These are phyloP conservation scores for Patella ulyssiponensis DNA, from an alignment of 2,888 invertebrate genomes.

Conservation along the genomic window DNA sequence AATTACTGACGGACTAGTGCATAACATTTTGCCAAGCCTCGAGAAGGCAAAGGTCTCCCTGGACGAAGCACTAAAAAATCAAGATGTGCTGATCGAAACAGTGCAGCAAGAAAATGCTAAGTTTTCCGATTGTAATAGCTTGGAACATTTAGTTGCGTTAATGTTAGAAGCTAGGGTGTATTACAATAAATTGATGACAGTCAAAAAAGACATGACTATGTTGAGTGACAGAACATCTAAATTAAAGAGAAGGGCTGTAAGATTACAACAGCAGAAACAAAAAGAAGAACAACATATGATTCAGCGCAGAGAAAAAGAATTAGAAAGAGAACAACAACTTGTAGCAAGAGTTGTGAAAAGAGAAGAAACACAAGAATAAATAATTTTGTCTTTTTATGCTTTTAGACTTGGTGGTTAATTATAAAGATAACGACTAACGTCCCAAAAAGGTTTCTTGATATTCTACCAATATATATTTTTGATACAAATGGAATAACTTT, in stretches of 20 bases:
- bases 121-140: constrained; percentile 61
- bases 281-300: constrained; percentile 62
- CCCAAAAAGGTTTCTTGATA: too few relatives aligned
- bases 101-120: constrained; percentile 70
- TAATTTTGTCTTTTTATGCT: too few relatives aligned
- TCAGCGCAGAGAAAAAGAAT: constrained; percentile 57
- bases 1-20: constrained; percentile 48
- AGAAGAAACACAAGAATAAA: not conserved
- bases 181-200: constrained; percentile 61
- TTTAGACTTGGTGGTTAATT: too few relatives aligned
- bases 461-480: too few relatives aligned
- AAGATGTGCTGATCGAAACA: constrained; percentile 69
- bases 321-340: constrained; percentile 62
- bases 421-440: too few relatives aligned
- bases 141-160: constrained; percentile 60
- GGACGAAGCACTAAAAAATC: constrained; percentile 62
- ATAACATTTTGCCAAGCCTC: constrained; percentile 50
- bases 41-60: constrained; percentile 53
- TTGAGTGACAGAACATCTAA: constrained; percentile 63
- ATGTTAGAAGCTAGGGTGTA: constrained; percentile 66
- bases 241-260: constrained; percentile 65
- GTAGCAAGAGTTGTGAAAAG: constrained; percentile 56
- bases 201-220: constrained; percentile 68
- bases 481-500: too few relatives aligned
- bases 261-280: constrained; percentile 67